These are phyloP conservation scores for Gallinago media DNA, from an alignment of 2,113 vertebrate genomes.

Conservation along the genomic window DNA sequence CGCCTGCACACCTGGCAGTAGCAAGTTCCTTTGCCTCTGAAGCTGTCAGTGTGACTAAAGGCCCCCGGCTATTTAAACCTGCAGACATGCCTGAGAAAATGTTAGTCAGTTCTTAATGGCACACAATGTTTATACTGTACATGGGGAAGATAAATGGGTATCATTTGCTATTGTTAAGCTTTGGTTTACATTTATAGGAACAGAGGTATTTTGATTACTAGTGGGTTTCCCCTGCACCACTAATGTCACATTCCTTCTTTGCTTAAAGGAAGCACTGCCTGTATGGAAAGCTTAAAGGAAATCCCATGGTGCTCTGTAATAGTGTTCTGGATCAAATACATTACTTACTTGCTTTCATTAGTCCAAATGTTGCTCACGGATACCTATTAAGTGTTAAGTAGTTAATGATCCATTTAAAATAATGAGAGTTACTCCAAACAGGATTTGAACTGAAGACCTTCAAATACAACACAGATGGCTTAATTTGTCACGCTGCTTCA, in stretches of 20 bases:
- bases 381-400: conserved; percentile 46
- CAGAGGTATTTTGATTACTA: background rate
- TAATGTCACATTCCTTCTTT: background rate
- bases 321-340: background rate
- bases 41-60: background rate
- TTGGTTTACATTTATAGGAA: conserved; percentile 23
- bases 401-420: conserved; percentile 43
- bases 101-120: background rate
- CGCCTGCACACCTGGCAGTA: conserved; percentile 9
- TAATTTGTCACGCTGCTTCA: background rate
- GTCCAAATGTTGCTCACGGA: background rate
- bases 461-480: conserved; percentile 35
- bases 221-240: background rate
- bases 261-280: background rate
- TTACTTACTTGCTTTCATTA: background rate
- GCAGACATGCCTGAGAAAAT: background rate
- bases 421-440: conserved; percentile 18
- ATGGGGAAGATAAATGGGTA: background rate
- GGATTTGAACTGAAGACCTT: conserved; percentile 25
- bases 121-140: background rate
- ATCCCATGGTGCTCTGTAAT: background rate
- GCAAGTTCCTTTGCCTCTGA: background rate
- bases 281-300: background rate
- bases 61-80: background rate
- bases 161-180: conserved; percentile 38